Conservation (phyloP, 2,888 invertebrate species). For the Microplitis deprimator region DNA sequence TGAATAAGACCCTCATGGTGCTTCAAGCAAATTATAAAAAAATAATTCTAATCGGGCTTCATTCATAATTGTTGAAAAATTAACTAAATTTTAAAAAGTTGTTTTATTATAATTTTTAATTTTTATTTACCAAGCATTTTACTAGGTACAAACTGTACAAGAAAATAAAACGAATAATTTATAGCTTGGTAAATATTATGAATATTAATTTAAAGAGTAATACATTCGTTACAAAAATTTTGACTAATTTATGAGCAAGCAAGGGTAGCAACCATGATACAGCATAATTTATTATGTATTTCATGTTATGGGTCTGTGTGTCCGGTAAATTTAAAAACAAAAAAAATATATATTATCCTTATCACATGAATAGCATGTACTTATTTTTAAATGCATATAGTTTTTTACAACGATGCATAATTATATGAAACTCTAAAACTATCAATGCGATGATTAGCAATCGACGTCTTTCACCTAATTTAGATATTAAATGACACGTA, state of each 20-base stretch:
- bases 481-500: too few species aligned
- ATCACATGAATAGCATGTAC: conserved; percentile 18
- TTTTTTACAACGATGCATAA: conserved; percentile 36
- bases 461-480: too few species aligned
- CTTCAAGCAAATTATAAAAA: too few species aligned
- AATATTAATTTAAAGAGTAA: neutral
- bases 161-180: neutral
- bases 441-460: too few species aligned
- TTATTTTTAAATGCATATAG: conserved; percentile 46
- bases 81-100: too few species aligned
- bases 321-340: conserved; percentile 17
- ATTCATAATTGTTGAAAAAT: too few species aligned
- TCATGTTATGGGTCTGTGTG: conserved; percentile 19
- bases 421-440: too few species aligned
- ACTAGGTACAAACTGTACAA: neutral
- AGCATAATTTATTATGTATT: conserved; percentile 26
- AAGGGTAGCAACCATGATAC: neutral
- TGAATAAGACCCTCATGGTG: too few species aligned
- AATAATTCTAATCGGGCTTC: too few species aligned
- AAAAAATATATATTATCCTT: conserved; percentile 10
- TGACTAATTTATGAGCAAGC: conserved; percentile 4
- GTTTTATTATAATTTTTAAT: too few species aligned
- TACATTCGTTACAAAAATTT: neutral
- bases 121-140: too few species aligned
- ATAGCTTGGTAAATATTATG: neutral